Percentiles rank a stretch among this genome's conserved stretches.
These are phyloP conservation scores for Euleptes europaea DNA, from an alignment of 2,113 vertebrate species.

Conservation along the genomic window DNA sequence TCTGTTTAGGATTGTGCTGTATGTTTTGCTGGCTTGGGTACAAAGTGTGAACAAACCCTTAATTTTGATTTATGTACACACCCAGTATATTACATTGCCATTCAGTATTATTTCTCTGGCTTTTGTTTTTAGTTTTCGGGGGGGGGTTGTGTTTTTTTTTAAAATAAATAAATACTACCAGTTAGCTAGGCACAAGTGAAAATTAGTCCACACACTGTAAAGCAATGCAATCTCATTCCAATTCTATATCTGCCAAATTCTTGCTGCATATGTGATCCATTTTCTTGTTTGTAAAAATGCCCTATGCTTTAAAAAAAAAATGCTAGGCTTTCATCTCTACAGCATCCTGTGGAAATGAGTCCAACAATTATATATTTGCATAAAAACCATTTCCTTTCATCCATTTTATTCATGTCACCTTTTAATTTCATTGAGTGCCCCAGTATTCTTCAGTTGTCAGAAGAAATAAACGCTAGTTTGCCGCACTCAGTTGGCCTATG, in stretches of 20 bases:
- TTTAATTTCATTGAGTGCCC: not conserved
- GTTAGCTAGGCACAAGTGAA: not conserved
- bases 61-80: not conserved
- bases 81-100: not conserved
- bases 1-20: no score
- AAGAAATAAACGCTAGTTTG: not conserved
- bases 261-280: not conserved
- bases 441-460: not conserved
- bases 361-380: conserved; percentile 37
- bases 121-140: no score
- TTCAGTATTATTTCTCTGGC: not conserved
- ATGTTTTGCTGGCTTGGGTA: not conserved
- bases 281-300: not conserved
- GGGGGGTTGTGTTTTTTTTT: not conserved
- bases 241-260: not conserved
- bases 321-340: conserved; percentile 18
- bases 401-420: conserved; percentile 24
- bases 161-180: not conserved
- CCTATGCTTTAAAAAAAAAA: not conserved
- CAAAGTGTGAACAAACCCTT: not conserved
- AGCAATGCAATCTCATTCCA: not conserved
- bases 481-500: not conserved
- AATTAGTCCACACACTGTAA: not conserved
- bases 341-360: conserved; percentile 32
- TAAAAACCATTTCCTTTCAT: conserved; percentile 4